Percentiles rank a stretch among this genome's conserved stretches.
Evolutionary conservation across 2,888 invertebrate species (phyloP).

Genomic region (Erebia palarica): DNA sequence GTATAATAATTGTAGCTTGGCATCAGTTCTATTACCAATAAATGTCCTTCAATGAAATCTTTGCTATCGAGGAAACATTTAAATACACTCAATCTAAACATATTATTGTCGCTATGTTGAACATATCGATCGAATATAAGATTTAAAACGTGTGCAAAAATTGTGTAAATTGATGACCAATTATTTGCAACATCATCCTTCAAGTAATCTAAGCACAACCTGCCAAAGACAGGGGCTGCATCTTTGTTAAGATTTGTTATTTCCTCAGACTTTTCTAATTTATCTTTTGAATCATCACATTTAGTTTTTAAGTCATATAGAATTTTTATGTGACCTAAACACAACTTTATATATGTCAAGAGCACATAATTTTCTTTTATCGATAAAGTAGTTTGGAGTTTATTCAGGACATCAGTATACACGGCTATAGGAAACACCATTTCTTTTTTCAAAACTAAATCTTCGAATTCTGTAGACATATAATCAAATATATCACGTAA

Average conservation of each 20-base stretch:
- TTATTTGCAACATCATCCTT: conserved; percentile 53
- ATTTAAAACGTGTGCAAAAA: conserved; percentile 51
- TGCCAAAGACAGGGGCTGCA: conserved; percentile 50
- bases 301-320: conserved; percentile 36
- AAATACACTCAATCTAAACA: conserved; percentile 41
- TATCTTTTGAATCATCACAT: conserved; percentile 43
- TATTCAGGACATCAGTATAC: conserved; percentile 46
- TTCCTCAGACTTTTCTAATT: conserved; percentile 32
- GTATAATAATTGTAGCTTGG: conserved; percentile 22
- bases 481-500: conserved; percentile 46
- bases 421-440: conserved; percentile 48
- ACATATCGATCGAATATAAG: conserved; percentile 34
- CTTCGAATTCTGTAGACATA: conserved; percentile 46
- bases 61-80: conserved; percentile 49
- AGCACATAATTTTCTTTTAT: conserved; percentile 56
- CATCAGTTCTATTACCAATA: conserved; percentile 49
- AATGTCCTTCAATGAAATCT: conserved; percentile 53
- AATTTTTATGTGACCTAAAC: conserved; percentile 48
- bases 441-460: conserved; percentile 41
- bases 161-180: conserved; percentile 56
- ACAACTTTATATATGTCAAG: conserved; percentile 55
- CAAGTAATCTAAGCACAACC: conserved; percentile 51
- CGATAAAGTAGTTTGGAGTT: conserved; percentile 48
- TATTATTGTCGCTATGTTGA: conserved; percentile 18
- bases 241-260: conserved; percentile 46